Conservation (phyloP, 2,797 vertebrate genomes). For the Coregonus suidteri region DNA sequence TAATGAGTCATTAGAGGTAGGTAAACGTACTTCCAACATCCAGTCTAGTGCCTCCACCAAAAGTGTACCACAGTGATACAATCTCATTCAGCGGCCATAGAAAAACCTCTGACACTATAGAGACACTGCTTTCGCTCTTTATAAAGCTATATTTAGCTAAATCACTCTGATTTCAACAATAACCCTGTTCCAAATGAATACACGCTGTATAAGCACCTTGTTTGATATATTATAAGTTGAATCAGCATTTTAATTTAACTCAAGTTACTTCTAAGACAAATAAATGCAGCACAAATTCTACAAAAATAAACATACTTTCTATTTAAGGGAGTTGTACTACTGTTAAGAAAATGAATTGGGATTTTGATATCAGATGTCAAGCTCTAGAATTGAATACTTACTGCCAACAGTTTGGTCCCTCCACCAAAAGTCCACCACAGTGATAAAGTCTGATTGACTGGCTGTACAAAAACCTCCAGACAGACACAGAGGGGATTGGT, state of each 20-base stretch:
- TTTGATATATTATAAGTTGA: neutral
- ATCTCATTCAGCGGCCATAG: neutral
- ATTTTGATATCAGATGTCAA: neutral
- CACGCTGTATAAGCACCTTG: neutral
- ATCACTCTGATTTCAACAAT: neutral
- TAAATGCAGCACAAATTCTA: neutral
- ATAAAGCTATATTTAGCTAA: neutral
- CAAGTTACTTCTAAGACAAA: neutral
- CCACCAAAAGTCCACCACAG: neutral
- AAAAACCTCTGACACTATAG: constrained; percentile 1
- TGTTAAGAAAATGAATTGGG: neutral
- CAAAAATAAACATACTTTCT: no score
- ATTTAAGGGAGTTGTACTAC: neutral
- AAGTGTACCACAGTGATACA: constrained; percentile 6
- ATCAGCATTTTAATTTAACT: neutral
- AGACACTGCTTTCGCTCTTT: neutral
- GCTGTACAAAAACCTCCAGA: no score
- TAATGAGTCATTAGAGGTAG: no score
- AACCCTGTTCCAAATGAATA: neutral
- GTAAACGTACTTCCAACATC: constrained; percentile 1
- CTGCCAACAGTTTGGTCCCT: constrained; percentile 3
- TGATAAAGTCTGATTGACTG: no score
- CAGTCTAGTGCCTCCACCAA: constrained; percentile 10
- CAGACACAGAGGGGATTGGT: no score
- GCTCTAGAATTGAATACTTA: neutral